These are phyloP conservation scores for Ectropis crepuscularia DNA, from an alignment of 2,888 invertebrate species.

Conservation along the genomic window DNA sequence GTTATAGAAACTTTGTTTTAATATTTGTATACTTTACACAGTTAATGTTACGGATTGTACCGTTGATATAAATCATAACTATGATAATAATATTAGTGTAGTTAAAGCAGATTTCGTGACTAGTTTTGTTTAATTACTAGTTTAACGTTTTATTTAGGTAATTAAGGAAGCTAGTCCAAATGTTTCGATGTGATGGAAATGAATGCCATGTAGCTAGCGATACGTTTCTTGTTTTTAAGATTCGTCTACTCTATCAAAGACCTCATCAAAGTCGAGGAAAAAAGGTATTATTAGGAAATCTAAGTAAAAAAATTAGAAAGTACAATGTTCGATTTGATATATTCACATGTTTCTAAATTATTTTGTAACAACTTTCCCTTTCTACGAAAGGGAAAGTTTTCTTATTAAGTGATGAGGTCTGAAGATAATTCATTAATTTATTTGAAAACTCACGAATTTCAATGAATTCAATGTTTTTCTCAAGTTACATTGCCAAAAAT, in stretches of 20 bases:
- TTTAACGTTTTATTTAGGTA: conserved; percentile 73
- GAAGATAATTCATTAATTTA: conserved; percentile 44
- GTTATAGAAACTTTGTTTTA: conserved; percentile 58
- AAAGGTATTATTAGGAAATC: conserved; percentile 48
- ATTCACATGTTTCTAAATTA: conserved; percentile 8
- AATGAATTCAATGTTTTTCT: conserved; percentile 45
- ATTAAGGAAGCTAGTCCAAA: conserved; percentile 84
- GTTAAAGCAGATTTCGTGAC: conserved; percentile 68
- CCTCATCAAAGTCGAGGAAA: conserved; percentile 44
- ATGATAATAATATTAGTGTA: conserved; percentile 56
- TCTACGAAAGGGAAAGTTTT: conserved; percentile 11
- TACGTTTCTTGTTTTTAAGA: conserved; percentile 56
- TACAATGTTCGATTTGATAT: conserved; percentile 1
- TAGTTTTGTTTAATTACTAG: conserved; percentile 82
- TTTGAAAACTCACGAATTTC: conserved; percentile 48
- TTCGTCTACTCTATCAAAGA: conserved; percentile 39
- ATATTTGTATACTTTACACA: conserved; percentile 63
- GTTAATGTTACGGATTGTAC: conserved; percentile 59
- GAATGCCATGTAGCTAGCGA: conserved; percentile 76
- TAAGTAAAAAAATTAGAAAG: conserved; percentile 30
- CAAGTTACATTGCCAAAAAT: conserved; percentile 65
- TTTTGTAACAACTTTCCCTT: conserved; percentile 3
- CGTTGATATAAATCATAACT: conserved; percentile 58
- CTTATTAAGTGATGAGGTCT: conserved; percentile 40
- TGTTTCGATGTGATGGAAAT: conserved; percentile 80